phyloP scores from a whole-genome alignment of 1,140 invertebrate species.

The Hyles euphorbiae region DNA sequence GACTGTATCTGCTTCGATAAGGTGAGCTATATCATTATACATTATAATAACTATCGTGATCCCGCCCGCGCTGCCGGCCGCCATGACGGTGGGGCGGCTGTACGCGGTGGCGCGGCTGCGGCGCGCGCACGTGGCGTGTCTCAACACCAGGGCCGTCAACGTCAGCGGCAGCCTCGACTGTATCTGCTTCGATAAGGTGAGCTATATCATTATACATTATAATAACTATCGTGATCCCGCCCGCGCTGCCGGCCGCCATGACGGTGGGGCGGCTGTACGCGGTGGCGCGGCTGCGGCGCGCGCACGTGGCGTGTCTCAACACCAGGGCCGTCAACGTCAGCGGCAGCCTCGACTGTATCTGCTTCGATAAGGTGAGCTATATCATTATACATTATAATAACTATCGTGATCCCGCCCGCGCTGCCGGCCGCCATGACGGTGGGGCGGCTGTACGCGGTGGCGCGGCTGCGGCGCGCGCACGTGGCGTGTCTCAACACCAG shows the following conservation, averaged over 20 bases:
- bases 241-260: constrained; percentile 94
- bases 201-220: constrained; percentile 76
- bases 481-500: constrained; percentile 97
- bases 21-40: constrained; percentile 78
- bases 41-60: constrained; percentile 95
- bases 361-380: constrained; percentile 94
- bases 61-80: constrained; percentile 94
- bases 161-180: constrained; percentile 96
- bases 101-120: constrained; percentile 93
- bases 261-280: constrained; percentile 95
- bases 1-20: constrained; percentile 99
- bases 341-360: constrained; percentile 95
- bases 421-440: constrained; percentile 95
- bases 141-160: constrained; percentile 95
- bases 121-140: constrained; percentile 90
- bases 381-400: constrained; percentile 88
- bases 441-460: constrained; percentile 93
- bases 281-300: constrained; percentile 86
- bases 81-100: constrained; percentile 94
- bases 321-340: constrained; percentile 95
- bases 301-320: constrained; percentile 94
- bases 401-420: constrained; percentile 94
- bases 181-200: constrained; percentile 98
- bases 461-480: constrained; percentile 84
- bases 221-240: constrained; percentile 94